Evolutionary conservation across 2,113 vertebrate species (phyloP).

Genomic region (Chelonoidis abingdonii): DNA sequence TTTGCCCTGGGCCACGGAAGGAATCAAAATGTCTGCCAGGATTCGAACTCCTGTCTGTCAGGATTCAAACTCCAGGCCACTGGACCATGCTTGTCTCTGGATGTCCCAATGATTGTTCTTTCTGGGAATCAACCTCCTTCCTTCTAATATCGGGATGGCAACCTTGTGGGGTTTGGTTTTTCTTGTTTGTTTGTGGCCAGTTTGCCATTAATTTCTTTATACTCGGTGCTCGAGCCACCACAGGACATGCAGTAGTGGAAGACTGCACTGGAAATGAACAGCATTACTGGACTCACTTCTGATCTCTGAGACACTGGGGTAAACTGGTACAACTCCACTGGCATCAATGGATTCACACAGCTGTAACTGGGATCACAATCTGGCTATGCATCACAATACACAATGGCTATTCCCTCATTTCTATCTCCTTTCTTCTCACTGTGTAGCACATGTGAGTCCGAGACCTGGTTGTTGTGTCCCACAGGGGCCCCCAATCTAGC

Average conservation of each 20-base stretch:
- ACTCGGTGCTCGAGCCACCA: neutral
- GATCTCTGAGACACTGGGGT: fast-evolving
- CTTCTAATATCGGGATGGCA: neutral
- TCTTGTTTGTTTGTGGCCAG: neutral
- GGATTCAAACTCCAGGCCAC: neutral
- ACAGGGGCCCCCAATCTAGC: neutral
- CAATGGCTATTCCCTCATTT: neutral
- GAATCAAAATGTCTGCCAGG: fast-evolving
- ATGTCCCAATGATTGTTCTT: neutral
- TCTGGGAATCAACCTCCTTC: neutral
- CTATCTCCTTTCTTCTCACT: neutral
- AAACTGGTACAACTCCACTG: neutral
- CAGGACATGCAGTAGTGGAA: neutral
- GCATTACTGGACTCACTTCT: fast-evolving
- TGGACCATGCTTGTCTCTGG: no score
- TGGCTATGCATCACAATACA: neutral
- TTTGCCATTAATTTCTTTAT: neutral
- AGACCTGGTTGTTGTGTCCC: neutral
- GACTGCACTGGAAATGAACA: neutral
- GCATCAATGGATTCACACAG: neutral
- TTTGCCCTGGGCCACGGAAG: fast-evolving
- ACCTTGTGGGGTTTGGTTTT: neutral
- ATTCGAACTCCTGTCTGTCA: neutral
- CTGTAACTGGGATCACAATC: neutral
- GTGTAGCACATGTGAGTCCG: neutral